Evolutionary conservation across 2,113 vertebrate genomes (phyloP).

Genomic region (Cyprinodon brontotheroides): DNA sequence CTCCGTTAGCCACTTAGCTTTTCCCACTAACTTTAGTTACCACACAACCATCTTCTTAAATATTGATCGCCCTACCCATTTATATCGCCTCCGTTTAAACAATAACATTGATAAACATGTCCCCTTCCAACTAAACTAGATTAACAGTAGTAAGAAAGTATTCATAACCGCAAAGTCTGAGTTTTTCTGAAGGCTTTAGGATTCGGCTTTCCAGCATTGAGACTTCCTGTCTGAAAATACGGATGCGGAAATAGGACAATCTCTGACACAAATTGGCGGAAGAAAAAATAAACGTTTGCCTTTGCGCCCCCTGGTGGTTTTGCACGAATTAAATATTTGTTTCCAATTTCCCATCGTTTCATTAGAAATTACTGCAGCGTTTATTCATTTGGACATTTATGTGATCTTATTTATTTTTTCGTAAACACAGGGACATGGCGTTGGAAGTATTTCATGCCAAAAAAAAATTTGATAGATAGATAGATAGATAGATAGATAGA

Average conservation of each 20-base stretch:
- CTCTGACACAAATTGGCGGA: not conserved
- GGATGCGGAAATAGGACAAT: slow-evolving; percentile 39
- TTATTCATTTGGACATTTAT: no score
- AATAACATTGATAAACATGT: not conserved
- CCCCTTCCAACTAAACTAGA: not conserved
- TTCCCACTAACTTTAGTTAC: not conserved
- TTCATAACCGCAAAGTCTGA: not conserved
- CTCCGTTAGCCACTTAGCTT: not conserved
- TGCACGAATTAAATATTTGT: not conserved
- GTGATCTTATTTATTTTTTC: no score
- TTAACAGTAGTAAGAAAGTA: not conserved
- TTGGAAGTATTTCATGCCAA: no score
- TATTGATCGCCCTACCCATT: not conserved
- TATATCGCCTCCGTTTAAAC: not conserved
- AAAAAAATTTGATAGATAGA: no score
- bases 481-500: no score
- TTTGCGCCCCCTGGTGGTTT: not conserved
- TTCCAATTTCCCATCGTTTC: no score
- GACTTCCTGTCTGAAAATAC: slow-evolving; percentile 39
- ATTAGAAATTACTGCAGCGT: no score
- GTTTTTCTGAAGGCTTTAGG: no score
- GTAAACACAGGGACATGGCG: no score
- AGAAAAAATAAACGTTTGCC: not conserved
- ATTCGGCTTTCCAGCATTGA: no score
- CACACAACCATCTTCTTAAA: not conserved